phyloP scores from a whole-genome alignment of 2,113 vertebrate species.

The Stomatorhinus ivindoensis region DNA sequence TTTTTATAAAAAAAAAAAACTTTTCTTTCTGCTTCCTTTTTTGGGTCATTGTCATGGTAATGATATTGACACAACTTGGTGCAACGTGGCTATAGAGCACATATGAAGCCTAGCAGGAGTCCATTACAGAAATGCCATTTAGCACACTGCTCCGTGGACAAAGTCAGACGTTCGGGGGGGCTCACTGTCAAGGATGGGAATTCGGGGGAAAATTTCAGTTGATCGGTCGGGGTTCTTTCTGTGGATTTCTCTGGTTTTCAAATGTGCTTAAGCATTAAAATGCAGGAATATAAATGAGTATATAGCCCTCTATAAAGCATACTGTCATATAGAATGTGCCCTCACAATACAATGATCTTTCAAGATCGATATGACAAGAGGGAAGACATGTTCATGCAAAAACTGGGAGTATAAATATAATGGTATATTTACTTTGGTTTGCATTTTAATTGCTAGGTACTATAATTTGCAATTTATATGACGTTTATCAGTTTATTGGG shows the following conservation, averaged over 20 bases:
- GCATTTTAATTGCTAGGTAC: background rate
- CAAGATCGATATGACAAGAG: background rate
- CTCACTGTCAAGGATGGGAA: constrained; percentile 51
- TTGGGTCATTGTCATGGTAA: constrained; percentile 67
- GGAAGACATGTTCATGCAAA: background rate
- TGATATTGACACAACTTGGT: constrained; percentile 73
- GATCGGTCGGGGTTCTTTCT: constrained; percentile 56
- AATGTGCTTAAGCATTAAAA: constrained; percentile 55
- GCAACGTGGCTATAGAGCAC: constrained; percentile 65
- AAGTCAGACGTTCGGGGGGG: constrained; percentile 66
- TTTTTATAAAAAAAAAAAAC: constrained; percentile 53
- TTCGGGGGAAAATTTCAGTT: constrained; percentile 32
- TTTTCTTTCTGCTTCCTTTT: constrained; percentile 55
- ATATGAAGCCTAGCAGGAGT: constrained; percentile 72
- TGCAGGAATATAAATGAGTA: constrained; percentile 49
- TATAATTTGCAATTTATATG: background rate
- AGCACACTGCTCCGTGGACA: constrained; percentile 71
- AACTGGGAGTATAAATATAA: background rate
- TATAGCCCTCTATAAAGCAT: constrained; percentile 39
- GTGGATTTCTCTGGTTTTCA: constrained; percentile 42
- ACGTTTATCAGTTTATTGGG: background rate
- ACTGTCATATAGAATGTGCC: constrained; percentile 43
- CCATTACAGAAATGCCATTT: constrained; percentile 71
- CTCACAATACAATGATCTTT: constrained; percentile 35
- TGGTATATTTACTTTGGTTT: background rate